Percentiles rank a stretch among this genome's conserved stretches.
Evolutionary conservation across 2,797 vertebrate genomes (phyloP).

Genomic region (Catamblyrhynchus diadema): DNA sequence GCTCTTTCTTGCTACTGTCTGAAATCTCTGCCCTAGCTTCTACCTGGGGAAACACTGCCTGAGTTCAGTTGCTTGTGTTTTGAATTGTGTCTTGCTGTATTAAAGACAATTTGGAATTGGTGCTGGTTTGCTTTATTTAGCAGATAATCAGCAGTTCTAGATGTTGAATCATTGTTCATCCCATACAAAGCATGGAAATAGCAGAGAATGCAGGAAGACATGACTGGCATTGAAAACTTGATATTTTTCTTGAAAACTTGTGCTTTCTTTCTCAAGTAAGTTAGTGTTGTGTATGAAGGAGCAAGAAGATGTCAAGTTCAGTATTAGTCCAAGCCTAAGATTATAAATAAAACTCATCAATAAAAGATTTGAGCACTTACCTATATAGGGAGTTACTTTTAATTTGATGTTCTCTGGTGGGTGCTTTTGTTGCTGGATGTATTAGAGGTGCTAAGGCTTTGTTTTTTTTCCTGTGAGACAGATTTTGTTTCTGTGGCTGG

Average conservation of each 20-base stretch:
- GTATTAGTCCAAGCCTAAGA: background rate
- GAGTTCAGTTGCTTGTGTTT: background rate
- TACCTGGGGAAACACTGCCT: rapidly evolving
- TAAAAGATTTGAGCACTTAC: background rate
- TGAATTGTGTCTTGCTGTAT: background rate
- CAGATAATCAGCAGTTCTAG: background rate
- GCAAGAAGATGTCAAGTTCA: background rate
- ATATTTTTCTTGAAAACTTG: background rate
- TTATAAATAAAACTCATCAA: background rate
- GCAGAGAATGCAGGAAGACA: background rate
- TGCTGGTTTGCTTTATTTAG: background rate
- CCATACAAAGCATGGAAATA: background rate
- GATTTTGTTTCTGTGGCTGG: background rate
- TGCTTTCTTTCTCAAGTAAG: background rate
- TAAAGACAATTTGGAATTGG: background rate
- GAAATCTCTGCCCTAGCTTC: background rate
- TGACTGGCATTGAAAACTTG: background rate
- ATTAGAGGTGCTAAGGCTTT: background rate
- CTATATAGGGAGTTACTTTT: background rate
- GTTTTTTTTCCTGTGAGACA: background rate
- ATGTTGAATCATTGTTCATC: background rate
- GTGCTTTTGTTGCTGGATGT: background rate
- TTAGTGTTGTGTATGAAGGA: background rate
- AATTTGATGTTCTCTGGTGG: background rate
- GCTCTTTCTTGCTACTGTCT: background rate